These are phyloP conservation scores for Metellina segmentata DNA, from an alignment of 2,888 invertebrate genomes.

Conservation along the genomic window DNA sequence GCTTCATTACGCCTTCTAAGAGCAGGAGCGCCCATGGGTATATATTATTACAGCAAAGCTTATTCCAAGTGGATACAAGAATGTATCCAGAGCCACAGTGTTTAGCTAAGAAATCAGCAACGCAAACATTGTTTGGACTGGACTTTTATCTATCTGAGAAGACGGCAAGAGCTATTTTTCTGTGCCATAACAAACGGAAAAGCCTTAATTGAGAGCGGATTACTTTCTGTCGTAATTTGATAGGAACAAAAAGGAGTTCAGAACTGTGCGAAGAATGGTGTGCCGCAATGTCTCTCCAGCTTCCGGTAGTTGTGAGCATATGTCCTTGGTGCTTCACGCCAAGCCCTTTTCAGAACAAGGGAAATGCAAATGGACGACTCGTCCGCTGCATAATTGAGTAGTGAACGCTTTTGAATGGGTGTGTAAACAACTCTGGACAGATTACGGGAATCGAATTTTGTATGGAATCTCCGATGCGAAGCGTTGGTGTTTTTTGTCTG, in stretches of 20 bases:
- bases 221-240: slow-evolving; percentile 35
- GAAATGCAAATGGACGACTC: neutral
- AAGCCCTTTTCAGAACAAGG: neutral
- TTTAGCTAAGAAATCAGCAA: too few species aligned
- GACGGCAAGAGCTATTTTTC: too few species aligned
- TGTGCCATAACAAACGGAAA: neutral
- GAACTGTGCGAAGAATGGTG: neutral
- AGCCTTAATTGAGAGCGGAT: slow-evolving; percentile 26
- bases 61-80: too few species aligned
- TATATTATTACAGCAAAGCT: too few species aligned
- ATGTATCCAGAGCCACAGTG: too few species aligned
- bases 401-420: neutral
- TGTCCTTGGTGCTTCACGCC: neutral
- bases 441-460: neutral
- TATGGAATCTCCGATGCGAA: neutral
- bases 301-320: slow-evolving; percentile 10
- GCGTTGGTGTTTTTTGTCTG: neutral
- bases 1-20: too few species aligned
- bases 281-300: slow-evolving; percentile 19
- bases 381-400: neutral
- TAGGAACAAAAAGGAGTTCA: slow-evolving; percentile 30
- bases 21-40: too few species aligned
- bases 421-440: neutral
- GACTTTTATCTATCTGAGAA: too few species aligned
- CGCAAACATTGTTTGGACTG: too few species aligned